phyloP scores from a whole-genome alignment of 2,888 invertebrate species.

The Cylindroiulus punctatus region DNA sequence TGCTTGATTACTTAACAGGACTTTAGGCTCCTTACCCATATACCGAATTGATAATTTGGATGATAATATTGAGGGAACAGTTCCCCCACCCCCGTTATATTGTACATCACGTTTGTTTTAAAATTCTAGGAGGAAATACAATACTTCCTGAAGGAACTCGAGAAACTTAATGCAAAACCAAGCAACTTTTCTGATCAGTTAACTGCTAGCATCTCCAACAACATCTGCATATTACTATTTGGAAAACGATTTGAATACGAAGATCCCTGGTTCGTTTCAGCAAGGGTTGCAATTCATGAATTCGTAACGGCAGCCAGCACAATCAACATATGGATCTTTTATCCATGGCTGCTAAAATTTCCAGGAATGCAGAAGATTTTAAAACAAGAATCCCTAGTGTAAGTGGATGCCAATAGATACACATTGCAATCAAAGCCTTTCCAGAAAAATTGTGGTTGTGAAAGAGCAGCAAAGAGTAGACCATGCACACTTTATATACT shows the following conservation, averaged over 20 bases:
- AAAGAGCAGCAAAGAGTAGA: no score
- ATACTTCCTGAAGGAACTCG: slow-evolving; percentile 39
- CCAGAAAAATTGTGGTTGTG: no score
- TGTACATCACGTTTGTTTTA: background rate
- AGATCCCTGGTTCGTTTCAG: slow-evolving; percentile 45
- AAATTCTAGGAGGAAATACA: slow-evolving; percentile 51
- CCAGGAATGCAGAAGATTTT: background rate
- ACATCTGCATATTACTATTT: slow-evolving; percentile 44
- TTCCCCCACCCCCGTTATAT: no score
- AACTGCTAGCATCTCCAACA: slow-evolving; percentile 24
- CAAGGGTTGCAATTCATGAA: background rate
- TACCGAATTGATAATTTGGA: no score
- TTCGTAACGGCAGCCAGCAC: background rate
- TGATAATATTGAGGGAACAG: no score
- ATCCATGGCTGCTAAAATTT: slow-evolving; percentile 26
- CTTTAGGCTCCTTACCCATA: no score
- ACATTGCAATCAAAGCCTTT: no score
- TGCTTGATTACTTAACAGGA: no score
- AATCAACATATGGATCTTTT: background rate
- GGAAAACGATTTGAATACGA: slow-evolving; percentile 52
- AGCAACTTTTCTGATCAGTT: background rate
- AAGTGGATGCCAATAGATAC: background rate
- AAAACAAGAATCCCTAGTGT: background rate
- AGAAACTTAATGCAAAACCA: background rate
- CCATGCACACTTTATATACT: no score